Conservation (phyloP, 2,888 invertebrate genomes). For the Chrysina gloriosa region DNA sequence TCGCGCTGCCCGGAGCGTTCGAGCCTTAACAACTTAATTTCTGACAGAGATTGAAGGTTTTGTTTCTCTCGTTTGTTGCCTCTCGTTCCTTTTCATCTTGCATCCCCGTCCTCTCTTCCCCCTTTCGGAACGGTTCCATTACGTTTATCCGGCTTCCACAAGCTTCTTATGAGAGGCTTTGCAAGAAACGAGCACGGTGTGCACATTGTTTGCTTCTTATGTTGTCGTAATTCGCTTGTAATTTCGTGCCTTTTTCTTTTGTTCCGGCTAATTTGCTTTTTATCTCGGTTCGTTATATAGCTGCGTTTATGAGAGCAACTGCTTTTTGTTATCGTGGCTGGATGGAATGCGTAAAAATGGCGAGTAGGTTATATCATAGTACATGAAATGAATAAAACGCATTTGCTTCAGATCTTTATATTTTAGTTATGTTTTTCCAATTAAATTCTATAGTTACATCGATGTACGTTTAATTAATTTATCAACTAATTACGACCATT, state of each 20-base stretch:
- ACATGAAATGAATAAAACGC: too few species aligned
- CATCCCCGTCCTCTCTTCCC: background rate
- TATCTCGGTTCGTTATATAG: background rate
- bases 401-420: too few species aligned
- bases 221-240: conserved; percentile 19
- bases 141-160: background rate
- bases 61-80: conserved; percentile 35
- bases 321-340: too few species aligned
- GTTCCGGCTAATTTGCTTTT: background rate
- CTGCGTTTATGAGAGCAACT: too few species aligned
- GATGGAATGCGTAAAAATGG: too few species aligned
- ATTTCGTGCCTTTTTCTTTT: conserved; percentile 6
- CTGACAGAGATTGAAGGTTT: conserved; percentile 51
- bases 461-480: too few species aligned
- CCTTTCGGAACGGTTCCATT: conserved; percentile 4
- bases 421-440: too few species aligned
- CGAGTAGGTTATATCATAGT: too few species aligned
- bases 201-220: conserved; percentile 23
- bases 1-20: conserved; percentile 52
- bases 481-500: too few species aligned
- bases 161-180: conserved; percentile 16
- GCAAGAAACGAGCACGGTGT: conserved; percentile 8
- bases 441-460: too few species aligned
- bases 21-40: conserved; percentile 54
- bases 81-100: conserved; percentile 16